Evolutionary conservation across 2,797 vertebrate genomes (phyloP), one percentile per base, ranked within the genome.

Genomic region (Psittacula derbiana): DNA sequence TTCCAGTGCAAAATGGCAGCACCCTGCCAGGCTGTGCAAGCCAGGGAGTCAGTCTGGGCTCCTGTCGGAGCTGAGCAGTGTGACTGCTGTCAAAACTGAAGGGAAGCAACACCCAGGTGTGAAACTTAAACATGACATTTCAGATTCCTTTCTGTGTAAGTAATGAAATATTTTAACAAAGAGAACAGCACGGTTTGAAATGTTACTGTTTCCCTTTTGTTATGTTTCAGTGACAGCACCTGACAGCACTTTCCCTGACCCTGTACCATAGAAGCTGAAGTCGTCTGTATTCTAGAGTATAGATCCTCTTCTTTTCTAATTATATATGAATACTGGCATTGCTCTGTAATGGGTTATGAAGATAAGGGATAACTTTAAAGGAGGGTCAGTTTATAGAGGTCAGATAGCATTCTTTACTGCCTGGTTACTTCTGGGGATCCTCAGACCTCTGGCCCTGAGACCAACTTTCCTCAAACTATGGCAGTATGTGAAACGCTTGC

Each of bases 111-210:
- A 88, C 41, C 23, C 69, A 89, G 82, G 84, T 93, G 70, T 85
- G 84, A 92, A 92, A 67, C 60, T 85, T 79, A 76, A 86, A 92
- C 61, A 27, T 76, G 79, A 71, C 60, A 36, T 89, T 91, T 91
- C 52, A 57, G 55, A 91, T 89, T 85, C 52, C 71, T 80, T 92
- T 64, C 74, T 69, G 43, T 41, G 53, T 55, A 60, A 82, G 75
- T 79, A 89, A 82, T 70, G 31, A 71, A 64, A 87, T 89, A 71
- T 64, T 91, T 93, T 94, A 93, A 70, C 67, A 38, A 1, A 47
- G 76, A 58, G 61, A 80, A 33, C 46, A 73, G 36, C 10, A 1
- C 13, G 70, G 55, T 41, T 80, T 76, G 44, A 76, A 80, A 73
- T 0, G 1, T 58, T 81, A 31, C 23, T 1, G 1, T 81, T 86